A percentile compares a stretch with the other conserved stretches of the same genome.
phyloP scores from a whole-genome alignment of 1,140 invertebrate species.

The Holotrichia oblita region DNA sequence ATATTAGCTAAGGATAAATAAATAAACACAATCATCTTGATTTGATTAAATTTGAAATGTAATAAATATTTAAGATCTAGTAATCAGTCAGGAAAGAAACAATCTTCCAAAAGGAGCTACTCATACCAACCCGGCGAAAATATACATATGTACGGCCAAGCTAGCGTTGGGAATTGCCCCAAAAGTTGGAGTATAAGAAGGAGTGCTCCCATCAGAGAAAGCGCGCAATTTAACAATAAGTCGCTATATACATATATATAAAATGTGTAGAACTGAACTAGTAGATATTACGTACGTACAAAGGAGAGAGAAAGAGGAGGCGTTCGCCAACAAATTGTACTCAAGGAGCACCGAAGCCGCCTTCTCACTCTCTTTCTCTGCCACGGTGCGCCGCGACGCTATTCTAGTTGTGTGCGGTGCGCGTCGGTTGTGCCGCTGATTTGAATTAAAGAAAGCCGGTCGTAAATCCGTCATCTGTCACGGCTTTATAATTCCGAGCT shows the following conservation, averaged over 20 bases:
- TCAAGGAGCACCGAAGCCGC: neutral
- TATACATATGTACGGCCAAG: neutral
- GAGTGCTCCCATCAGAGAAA: neutral
- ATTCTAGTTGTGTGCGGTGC: neutral
- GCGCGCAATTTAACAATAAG: constrained; percentile 16
- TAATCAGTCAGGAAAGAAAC: too few relatives aligned
- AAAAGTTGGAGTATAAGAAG: neutral
- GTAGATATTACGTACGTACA: neutral
- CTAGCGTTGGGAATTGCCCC: neutral
- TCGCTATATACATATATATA: neutral
- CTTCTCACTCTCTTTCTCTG: neutral
- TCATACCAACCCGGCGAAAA: neutral
- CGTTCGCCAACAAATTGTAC: neutral
- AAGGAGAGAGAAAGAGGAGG: neutral
- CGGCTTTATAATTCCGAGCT: constrained; percentile 46
- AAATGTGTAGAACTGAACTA: neutral
- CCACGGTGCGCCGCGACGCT: neutral
- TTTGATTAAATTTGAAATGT: too few relatives aligned
- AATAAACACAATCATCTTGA: too few relatives aligned
- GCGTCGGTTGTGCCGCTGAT: constrained; percentile 36
- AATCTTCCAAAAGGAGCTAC: too few relatives aligned
- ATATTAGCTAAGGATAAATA: neutral
- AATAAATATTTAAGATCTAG: too few relatives aligned
- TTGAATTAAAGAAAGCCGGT: constrained; percentile 46
- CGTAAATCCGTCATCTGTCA: constrained; percentile 47